Conservation (phyloP, 1,140 invertebrate species). For the Papilio glaucus region DNA sequence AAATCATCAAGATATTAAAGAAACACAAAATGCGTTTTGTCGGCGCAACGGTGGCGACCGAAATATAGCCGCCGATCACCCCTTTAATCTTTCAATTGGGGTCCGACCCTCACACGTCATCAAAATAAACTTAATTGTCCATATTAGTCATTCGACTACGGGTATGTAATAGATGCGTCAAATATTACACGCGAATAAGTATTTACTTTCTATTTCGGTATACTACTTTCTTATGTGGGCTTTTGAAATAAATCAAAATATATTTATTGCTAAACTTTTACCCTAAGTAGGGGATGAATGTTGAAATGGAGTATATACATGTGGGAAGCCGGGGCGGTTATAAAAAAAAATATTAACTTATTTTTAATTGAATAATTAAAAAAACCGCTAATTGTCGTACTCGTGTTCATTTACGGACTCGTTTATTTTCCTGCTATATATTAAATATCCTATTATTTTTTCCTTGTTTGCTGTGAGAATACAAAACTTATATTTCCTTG, state of each 20-base stretch:
- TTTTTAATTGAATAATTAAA: too few relatives aligned
- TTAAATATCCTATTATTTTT: not conserved
- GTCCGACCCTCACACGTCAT: conserved; percentile 14
- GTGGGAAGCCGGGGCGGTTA: too few relatives aligned
- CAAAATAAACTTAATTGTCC: conserved; percentile 37
- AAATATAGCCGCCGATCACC: conserved; percentile 24
- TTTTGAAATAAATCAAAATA: too few relatives aligned
- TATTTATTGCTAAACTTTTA: not conserved
- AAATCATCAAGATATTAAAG: not conserved
- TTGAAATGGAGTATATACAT: too few relatives aligned
- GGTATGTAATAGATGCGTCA: conserved; percentile 32
- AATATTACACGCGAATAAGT: not conserved
- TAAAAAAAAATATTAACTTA: too few relatives aligned
- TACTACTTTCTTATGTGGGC: not conserved
- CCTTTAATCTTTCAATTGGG: conserved; percentile 33
- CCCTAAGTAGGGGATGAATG: too few relatives aligned
- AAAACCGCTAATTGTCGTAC: too few relatives aligned
- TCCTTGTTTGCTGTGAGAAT: not conserved
- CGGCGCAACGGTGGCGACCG: not conserved
- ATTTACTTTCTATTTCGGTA: too few relatives aligned
- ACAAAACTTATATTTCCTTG: not conserved
- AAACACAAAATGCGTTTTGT: not conserved
- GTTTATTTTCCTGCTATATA: not conserved
- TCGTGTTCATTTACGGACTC: not conserved
- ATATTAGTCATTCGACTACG: conserved; percentile 34